Evolutionary conservation across 2,797 vertebrate genomes (phyloP), one percentile per base, ranked within the genome.

Genomic region (Gouania willdenowi): DNA sequence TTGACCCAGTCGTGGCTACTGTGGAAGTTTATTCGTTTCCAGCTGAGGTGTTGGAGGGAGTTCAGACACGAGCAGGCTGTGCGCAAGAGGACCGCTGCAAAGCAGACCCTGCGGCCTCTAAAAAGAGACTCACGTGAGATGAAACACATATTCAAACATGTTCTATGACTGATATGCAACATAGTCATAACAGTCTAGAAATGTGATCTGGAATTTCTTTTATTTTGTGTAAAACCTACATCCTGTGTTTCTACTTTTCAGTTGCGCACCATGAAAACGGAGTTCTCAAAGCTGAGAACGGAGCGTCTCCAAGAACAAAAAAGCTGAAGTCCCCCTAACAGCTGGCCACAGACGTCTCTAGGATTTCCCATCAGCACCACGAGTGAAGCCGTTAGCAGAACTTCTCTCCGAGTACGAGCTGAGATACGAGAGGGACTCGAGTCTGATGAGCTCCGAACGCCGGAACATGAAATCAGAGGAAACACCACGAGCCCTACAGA

Each of bases 1-100:
- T 82, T 93, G 26, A 95, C 91, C 50, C 97, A 99, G 77, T 94
- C 93, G 26, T 99, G 93, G 89, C 89, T 97, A 47, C 95, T 99
- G 79, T 99, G 96, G 96, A 92, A 92, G 79, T 98, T 98, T 76
- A 96, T 98, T 83, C 92, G 93, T 63, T 97, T 95, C 80, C 97
- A 99, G 90, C 86, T 99, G 75, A 89, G 92, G 23, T 92, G 94
- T 67, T 98, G 94, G 88, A 90, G 97, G 11, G 94, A 98, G 39
- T 91, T 91, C 76, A 86, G 93, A 82, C 87, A 89, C 0, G 93
- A 97, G 72, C 94, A 95, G 81, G 86, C 76, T 7, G 49, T 92
- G 31, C 60, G 87, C 81, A 92, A 91, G 73, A 89, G 89, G 83
- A 63, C 78, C 0, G 35, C 76, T 10, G 60, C 87, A 40, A 92